Percentiles rank a stretch among this genome's conserved stretches.
Evolutionary conservation across 2,113 vertebrate genomes (phyloP).

Genomic region (Piliocolobus tephrosceles): DNA sequence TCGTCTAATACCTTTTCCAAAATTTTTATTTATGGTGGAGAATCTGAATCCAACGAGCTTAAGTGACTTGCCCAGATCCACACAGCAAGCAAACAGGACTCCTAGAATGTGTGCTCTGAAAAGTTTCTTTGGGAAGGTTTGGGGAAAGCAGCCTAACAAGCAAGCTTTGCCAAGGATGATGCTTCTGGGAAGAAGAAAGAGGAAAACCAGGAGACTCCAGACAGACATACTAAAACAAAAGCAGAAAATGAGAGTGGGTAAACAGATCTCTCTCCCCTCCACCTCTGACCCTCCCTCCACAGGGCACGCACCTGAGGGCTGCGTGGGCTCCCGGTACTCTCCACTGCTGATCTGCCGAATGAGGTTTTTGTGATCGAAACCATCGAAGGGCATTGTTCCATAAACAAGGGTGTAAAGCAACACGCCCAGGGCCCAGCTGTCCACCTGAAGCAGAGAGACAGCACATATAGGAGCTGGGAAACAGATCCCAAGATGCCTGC

Average conservation of each 20-base stretch:
- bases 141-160: constrained; percentile 46
- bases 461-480: constrained; percentile 41
- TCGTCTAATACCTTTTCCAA: background rate
- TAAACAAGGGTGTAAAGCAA: constrained; percentile 98
- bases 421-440: constrained; percentile 99
- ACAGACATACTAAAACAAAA: constrained; percentile 24
- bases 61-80: background rate
- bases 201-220: background rate
- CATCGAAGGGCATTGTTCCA: constrained; percentile 98
- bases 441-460: constrained; percentile 89
- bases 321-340: constrained; percentile 97
- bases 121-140: constrained; percentile 44
- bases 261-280: background rate
- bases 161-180: constrained; percentile 1
- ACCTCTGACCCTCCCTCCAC: background rate
- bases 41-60: background rate
- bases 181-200: background rate
- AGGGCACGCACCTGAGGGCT: constrained; percentile 93
- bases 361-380: constrained; percentile 98
- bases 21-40: background rate
- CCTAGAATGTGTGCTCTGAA: background rate
- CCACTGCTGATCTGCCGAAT: constrained; percentile 99
- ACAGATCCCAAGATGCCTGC: background rate
- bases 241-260: background rate
- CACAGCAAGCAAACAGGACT: background rate